Percentiles rank a stretch among this genome's conserved stretches.
Conservation (phyloP, 92 coral and sea anemone genomes). For the Bergia puertoricense region DNA sequence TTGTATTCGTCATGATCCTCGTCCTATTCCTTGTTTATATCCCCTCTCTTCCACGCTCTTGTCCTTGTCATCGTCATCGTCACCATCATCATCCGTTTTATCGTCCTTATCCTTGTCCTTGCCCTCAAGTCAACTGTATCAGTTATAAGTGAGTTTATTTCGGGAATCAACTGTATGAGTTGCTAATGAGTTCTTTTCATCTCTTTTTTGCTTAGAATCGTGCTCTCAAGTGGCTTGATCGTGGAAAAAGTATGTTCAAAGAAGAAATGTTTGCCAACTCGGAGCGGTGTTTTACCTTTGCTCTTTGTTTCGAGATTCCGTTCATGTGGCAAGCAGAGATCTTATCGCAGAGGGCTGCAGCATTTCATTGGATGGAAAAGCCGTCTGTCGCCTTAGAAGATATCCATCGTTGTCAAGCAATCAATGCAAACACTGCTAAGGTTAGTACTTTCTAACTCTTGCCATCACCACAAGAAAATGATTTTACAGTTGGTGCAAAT, state of each 20-base stretch:
- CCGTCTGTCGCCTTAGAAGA: background rate
- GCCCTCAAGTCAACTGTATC: background rate
- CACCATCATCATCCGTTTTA: background rate
- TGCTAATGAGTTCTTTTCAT: background rate
- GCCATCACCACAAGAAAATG: no score
- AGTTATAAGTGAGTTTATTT: background rate
- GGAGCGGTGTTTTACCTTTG: conserved; percentile 23
- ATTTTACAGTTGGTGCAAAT: no score
- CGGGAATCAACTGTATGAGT: background rate
- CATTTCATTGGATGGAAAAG: background rate
- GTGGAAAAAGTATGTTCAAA: background rate
- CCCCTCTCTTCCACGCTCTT: background rate
- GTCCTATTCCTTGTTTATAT: background rate
- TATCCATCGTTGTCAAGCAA: background rate
- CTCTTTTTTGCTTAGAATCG: background rate
- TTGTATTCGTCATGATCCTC: no score
- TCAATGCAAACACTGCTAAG: background rate
- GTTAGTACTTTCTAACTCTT: background rate
- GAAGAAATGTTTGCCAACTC: background rate
- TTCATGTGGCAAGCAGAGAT: conserved; percentile 11
- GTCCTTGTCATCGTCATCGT: background rate
- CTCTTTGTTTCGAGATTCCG: conserved; percentile 20
- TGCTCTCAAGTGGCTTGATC: conserved; percentile 16
- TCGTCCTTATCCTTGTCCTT: background rate
- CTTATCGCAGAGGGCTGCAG: conserved; percentile 24